These are phyloP conservation scores for Lypha dubia DNA, from an alignment of 2,888 invertebrate species.

Conservation along the genomic window DNA sequence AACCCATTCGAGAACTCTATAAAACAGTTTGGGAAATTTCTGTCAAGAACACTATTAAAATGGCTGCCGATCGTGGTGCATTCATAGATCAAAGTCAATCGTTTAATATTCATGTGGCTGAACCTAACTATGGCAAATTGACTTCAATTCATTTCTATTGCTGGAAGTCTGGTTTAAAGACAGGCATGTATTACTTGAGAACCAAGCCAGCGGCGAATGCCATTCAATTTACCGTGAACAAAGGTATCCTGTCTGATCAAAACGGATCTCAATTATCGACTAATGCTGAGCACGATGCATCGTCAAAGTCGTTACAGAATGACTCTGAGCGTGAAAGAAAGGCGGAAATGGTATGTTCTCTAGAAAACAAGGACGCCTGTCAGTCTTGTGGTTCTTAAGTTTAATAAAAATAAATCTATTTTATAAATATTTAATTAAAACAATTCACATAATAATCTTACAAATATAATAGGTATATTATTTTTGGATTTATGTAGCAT, in stretches of 20 bases:
- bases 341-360: conserved; percentile 92
- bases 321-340: conserved; percentile 84
- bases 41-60: conserved; percentile 95
- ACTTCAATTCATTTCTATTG: conserved; percentile 99
- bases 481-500: background rate
- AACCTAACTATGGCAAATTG: conserved; percentile 95
- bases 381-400: conserved; percentile 93
- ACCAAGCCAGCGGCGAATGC: conserved; percentile 98
- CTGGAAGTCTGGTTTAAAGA: conserved; percentile 98
- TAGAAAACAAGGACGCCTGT: conserved; percentile 94
- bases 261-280: conserved; percentile 52
- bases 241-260: conserved; percentile 85
- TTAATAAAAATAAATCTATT: background rate
- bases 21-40: conserved; percentile 99
- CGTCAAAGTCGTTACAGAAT: conserved; percentile 27
- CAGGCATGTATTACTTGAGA: conserved; percentile 99
- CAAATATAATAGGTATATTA: background rate
- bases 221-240: conserved; percentile 99
- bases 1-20: conserved; percentile 92
- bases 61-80: conserved; percentile 99
- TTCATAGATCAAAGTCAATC: conserved; percentile 99
- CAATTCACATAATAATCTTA: background rate
- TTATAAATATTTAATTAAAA: background rate
- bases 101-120: conserved; percentile 97
- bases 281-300: conserved; percentile 70